Evolutionary conservation across 2,113 vertebrate genomes (phyloP), one percentile per base, ranked within the genome.

Genomic region (Morone chrysops): DNA sequence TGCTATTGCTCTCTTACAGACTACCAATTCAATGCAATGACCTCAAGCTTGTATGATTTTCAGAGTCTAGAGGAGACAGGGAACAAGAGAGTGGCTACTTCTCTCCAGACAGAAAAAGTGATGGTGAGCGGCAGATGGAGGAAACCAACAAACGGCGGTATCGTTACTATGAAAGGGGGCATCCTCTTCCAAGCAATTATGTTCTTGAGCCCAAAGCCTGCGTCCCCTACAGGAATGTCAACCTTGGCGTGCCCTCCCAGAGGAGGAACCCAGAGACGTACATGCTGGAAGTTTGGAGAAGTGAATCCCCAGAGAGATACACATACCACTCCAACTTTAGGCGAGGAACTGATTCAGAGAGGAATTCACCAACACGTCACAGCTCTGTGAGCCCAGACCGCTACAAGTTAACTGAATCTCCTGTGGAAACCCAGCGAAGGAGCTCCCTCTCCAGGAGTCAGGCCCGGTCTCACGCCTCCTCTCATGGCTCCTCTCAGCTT

Each of bases 241-340:
- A 94, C 81, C 93, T 96, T 0, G 95, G 95, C 8, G 57, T 95
- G 48, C 95, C 95, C 0, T 96, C 95, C 14, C 86, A 93, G 47
- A 91, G 95, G 79, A 92, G 95, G 59, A 94, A 80, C 78, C 70
- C 20, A 1, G 92, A 94, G 10, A 93, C 93, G 0, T 93, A 90
- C 22, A 75, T 78, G 22, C 89, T 87, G 41, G 93, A 94, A 31
- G 51, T 70, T 17, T 93, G 91, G 89, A 94, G 94, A 36, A 95
- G 95, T 60, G 94, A 95, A 70, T 96, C 95, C 12, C 95, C 95
- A 1, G 93, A 95, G 70, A 94, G 95, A n/a, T 93, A 95, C 87
- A 93, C 94, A 1, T 91, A 93, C 57, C 95, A 96, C 85, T 95
- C 95, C 74, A 96, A 96, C 88, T 96, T 96, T 62, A 92, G 95